Evolutionary conservation across 2,113 vertebrate species (phyloP), one percentile per base, ranked within the genome.

Genomic region (Bujurquina vittata): DNA sequence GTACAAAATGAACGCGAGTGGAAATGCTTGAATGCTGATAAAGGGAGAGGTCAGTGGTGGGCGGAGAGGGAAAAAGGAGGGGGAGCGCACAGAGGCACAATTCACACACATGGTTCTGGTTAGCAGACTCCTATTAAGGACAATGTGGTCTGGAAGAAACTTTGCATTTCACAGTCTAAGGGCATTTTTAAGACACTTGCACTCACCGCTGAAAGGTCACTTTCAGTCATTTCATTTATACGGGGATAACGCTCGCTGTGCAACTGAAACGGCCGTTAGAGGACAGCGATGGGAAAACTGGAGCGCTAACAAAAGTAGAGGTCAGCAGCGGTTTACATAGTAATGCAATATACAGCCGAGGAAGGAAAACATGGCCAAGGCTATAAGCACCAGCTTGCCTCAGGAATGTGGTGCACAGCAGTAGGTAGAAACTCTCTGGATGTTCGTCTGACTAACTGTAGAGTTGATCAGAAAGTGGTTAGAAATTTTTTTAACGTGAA

Each of bases 141-240:
- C 89, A 82, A 57, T 88, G 87, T 79, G 91, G 91, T 93, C 84
- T 88, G 86, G 90, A 91, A 89, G 76, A 83, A 86, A 89, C 88
- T 93, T 89, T 88, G 87, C 81, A 92, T 94, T 95, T 95, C 94
- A 95, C 94, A 95, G 95, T 94, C 91, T 87, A 58, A 92, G 43
- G 87, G 88, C 80, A 86, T 87, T 92, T 89, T 86, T 73, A 84
- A 77, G 74, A 94, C 75, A 29, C 58, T 85, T 86, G 78, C 88
- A 57, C 77, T 83, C 63, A 55, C 87, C 55, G 80, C 79, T 54
- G 23, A 77, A 90, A 87, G 73, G 86, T 88, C 87, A 85, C 76
- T 55, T 69, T 87, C 60, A 88, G 75, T 69, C 75, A 75, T 73
- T 80, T 69, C 3, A 65, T 77, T 81, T 60, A 83, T 52, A 40